Percentiles rank a stretch among this genome's conserved stretches.
phyloP scores from a whole-genome alignment of 2,888 invertebrate genomes.

The Ctena decussata region DNA sequence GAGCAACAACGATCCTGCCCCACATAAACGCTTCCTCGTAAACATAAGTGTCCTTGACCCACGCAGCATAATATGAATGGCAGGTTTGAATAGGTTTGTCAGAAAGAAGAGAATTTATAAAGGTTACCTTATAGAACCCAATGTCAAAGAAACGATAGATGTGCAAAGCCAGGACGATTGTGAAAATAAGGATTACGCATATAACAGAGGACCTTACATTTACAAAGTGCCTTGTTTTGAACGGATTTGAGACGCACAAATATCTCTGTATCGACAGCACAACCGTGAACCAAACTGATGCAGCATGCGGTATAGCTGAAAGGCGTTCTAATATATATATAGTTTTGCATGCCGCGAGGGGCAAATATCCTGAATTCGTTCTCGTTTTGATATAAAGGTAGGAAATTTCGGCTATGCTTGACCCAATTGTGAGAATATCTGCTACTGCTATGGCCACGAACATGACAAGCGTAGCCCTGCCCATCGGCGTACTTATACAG shows the following conservation, averaged over 20 bases:
- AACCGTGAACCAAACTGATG: slow-evolving; percentile 2
- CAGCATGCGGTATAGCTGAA: neutral
- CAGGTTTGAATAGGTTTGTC: neutral
- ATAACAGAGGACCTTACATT: neutral
- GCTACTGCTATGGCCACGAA: neutral
- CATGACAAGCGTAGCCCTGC: neutral
- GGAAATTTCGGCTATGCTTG: neutral
- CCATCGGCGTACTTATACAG: neutral
- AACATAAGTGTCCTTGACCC: neutral
- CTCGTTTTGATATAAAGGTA: neutral
- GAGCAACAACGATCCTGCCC: neutral
- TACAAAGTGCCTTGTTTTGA: neutral
- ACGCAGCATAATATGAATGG: neutral
- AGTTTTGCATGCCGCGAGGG: neutral
- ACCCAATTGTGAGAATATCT: neutral
- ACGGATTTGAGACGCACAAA: neutral
- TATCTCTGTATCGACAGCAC: neutral
- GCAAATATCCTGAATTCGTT: neutral
- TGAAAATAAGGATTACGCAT: neutral
- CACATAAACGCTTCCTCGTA: neutral
- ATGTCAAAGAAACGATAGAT: neutral
- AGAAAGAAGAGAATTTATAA: neutral
- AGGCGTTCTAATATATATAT: neutral
- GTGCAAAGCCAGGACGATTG: neutral
- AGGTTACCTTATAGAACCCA: neutral